Evolutionary conservation across 1,140 invertebrate genomes (phyloP), one percentile per base, ranked within the genome.

Genomic region (Arion vulgaris): DNA sequence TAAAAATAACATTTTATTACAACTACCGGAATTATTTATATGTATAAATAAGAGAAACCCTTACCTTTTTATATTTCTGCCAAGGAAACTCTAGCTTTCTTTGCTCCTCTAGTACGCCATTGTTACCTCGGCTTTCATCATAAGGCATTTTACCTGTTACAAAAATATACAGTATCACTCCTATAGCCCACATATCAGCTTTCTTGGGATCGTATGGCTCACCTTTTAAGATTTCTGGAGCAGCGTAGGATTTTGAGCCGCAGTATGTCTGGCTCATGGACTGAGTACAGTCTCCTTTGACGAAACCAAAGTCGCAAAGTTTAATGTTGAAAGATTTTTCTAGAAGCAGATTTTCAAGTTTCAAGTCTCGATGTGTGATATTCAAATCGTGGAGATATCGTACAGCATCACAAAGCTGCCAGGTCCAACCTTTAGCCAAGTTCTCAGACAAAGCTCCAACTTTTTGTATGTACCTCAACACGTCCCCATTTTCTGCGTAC

Each of bases 281-380:
- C 51, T 83, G 79, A 39, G 72, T 85, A 32, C 84, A 85, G 69
- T 91, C 85, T 32, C 84, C 85, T 82, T 91, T 91, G 26, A 90
- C 93, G 90, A 97, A 98, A 23, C 97, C 96, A 91, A 97, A 98
- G 92, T 98, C 97, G 0, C 96, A 96, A 34, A 98, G 91, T 91
- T 98, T 97, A 0, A 97, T 95, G 89, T 97, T 96, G 85, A 95
- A 95, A 53, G 95, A 94, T 75, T 94, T 93, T 2, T 96, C 96
- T 0, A 98, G 92, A 9, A 98, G 92, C 81, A 98, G 96, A 91
- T 98, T 98, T 92, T 98, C 97, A 88, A 96, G 96, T 92, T 98
- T 98, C 13, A 96, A 88, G 89, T 96, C 95, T 45, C 97, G 94
- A 88, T 98, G 97, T 0, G 96, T 96, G 77, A 98, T 97, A 85